phyloP scores from a whole-genome alignment of 2,113 vertebrate genomes.

The Parotia lawesii region DNA sequence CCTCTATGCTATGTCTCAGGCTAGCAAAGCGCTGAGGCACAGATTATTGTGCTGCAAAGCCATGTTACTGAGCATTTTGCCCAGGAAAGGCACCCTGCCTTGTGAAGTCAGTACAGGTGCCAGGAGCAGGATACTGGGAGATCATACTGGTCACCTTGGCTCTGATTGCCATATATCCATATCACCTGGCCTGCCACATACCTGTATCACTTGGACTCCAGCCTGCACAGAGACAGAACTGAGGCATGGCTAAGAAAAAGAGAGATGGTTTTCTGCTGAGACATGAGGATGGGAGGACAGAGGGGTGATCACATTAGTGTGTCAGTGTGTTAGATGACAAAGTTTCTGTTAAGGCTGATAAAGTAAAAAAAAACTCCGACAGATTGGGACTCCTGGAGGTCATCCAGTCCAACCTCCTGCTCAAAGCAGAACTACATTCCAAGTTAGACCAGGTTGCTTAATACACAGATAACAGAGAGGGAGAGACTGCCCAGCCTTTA shows the following conservation, averaged over 20 bases:
- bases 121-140: background rate
- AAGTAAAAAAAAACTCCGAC: background rate
- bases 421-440: background rate
- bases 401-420: background rate
- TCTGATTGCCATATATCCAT: fast-evolving
- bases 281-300: background rate
- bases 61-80: background rate
- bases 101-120: background rate
- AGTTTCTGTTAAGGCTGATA: background rate
- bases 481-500: background rate
- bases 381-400: background rate
- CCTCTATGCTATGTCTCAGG: background rate
- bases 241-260: background rate
- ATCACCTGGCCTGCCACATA: fast-evolving
- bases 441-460: background rate
- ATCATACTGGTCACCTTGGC: fast-evolving
- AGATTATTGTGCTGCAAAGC: background rate
- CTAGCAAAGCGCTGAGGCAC: background rate
- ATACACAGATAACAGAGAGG: background rate
- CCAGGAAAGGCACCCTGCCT: background rate
- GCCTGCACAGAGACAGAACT: background rate
- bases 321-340: background rate
- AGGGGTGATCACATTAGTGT: background rate
- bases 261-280: background rate
- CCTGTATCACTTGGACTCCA: background rate